Evolutionary conservation across 2,113 vertebrate species (phyloP), one percentile per base, ranked within the genome.

Genomic region (Phycodurus eques): DNA sequence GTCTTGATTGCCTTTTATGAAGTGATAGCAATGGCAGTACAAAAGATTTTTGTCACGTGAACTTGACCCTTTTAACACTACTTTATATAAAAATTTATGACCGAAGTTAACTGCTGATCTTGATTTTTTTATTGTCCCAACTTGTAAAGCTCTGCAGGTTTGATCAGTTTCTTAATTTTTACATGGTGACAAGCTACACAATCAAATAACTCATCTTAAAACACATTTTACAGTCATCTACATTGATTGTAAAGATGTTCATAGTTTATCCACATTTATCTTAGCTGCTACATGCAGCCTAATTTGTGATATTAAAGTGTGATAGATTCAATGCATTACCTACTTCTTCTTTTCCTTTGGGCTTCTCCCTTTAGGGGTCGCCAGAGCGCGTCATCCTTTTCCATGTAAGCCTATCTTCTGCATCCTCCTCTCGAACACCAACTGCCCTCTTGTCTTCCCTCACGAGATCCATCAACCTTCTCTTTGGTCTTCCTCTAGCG

Each of bases 41-140:
- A 64, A 19, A 35, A 43, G 9, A 33, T 46, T 65, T 69, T 70
- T 33, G 68, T 46, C 1, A n/a, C 13, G 1, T 71, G 42, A 65
- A 80, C 85, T 77, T 79, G 79, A 73, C 47, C 71, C 43, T 4
- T 22, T 35, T 27, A 10, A 5, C 2, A 74, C 31, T 10, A 69
- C 0, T 59, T 60, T 70, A 71, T 61, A 81, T 81, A 78, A 84
- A 86, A 73, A 0, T 2, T 83, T 80, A 85, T 57, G 67, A 68
- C 35, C 31, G 15, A 15, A 11, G 14, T 33, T 67, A 44, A 43
- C 60, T 71, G 59, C 66, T 60, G 47, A 72, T 71, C 35, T 43
- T 44, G 1, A 33, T 51, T 6, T 13, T 44, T 67, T 67, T 33
- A 10, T 73, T 20, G 8, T 49, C 35, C 47, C 46, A 49, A 15